A percentile compares a stretch with the other conserved stretches of the same genome.
phyloP scores from a whole-genome alignment of 2,113 vertebrate genomes.

The Poeciliopsis retropinna region DNA sequence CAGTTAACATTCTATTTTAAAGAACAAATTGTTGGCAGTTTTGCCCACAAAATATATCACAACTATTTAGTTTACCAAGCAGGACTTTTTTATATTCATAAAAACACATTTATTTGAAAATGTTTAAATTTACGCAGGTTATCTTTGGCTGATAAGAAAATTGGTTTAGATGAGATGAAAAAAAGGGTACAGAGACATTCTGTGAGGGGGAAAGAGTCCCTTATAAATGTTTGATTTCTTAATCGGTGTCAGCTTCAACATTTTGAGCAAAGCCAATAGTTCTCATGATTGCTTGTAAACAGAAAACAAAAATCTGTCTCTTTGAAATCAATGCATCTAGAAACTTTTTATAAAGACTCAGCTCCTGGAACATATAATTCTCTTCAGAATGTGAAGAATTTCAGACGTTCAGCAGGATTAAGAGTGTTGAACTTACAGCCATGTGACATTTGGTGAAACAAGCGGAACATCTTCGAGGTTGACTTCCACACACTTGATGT shows the following conservation, averaged over 20 bases:
- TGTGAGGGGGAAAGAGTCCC: too few species aligned
- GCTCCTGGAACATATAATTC: background rate
- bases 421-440: conserved; percentile 73
- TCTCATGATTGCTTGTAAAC: background rate
- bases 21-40: too few species aligned
- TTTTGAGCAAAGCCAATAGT: background rate
- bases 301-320: background rate
- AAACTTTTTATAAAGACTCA: background rate
- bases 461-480: conserved; percentile 70
- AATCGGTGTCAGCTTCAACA: background rate
- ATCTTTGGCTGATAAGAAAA: too few species aligned
- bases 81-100: too few species aligned
- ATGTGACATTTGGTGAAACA: conserved; percentile 77
- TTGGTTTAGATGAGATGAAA: too few species aligned
- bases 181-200: too few species aligned
- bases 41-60: too few species aligned
- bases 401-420: background rate
- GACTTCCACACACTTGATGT: conserved; percentile 73
- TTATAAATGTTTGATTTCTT: too few species aligned
- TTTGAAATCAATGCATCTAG: background rate
- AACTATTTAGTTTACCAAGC: too few species aligned
- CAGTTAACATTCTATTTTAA: too few species aligned
- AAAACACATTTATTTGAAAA: too few species aligned
- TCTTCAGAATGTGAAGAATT: background rate
- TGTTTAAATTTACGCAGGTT: too few species aligned